Evolutionary conservation across 2,797 vertebrate genomes (phyloP).

Genomic region (Chelonia mydas): DNA sequence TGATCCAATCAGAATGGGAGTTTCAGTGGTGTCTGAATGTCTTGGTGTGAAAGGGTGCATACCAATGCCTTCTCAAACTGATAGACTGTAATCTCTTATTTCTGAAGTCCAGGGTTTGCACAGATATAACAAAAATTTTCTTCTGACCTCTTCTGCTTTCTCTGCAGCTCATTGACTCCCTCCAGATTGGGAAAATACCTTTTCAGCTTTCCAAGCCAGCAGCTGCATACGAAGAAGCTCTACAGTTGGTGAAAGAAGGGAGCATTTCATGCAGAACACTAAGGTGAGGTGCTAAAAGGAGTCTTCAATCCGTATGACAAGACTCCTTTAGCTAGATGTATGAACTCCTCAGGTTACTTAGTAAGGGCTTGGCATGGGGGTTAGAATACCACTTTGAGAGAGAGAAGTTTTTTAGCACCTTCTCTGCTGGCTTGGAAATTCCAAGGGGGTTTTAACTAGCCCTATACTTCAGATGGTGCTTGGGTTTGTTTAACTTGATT

Average conservation of each 20-base stretch:
- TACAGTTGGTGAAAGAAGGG: constrained; percentile 86
- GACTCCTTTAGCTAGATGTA: neutral
- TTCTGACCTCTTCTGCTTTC: neutral
- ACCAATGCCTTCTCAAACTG: neutral
- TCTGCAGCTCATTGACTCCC: constrained; percentile 90
- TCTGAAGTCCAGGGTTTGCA: neutral
- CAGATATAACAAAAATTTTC: neutral
- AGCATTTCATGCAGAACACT: constrained; percentile 88
- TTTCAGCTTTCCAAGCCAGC: constrained; percentile 88
- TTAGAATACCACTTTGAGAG: neutral
- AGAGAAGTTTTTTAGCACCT: neutral
- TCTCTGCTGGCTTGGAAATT: neutral
- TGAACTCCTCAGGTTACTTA: neutral
- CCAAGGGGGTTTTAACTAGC: neutral
- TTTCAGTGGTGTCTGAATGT: neutral
- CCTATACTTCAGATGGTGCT: neutral
- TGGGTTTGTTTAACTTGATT: neutral
- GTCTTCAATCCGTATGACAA: accelerated
- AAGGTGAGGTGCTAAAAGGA: constrained; percentile 82
- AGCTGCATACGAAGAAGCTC: constrained; percentile 93
- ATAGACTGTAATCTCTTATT: neutral
- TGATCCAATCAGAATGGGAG: neutral
- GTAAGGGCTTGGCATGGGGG: neutral
- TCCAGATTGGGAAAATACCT: constrained; percentile 82
- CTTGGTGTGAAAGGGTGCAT: neutral